Conservation (phyloP, 2,888 invertebrate genomes). For the Chymomyza fuscimana region DNA sequence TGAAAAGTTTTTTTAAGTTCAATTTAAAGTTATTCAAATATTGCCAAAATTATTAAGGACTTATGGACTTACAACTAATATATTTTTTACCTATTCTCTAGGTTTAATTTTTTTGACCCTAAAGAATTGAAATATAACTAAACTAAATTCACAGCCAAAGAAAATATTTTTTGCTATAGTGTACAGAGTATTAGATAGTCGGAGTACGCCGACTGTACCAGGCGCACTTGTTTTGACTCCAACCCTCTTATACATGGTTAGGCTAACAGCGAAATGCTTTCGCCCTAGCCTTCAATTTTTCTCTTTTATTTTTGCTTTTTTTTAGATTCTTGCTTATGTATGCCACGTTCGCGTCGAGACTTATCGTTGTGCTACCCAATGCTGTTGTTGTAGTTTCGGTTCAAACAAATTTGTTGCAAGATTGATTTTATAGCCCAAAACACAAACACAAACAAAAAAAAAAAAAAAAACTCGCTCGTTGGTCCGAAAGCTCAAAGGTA, state of each 20-base stretch:
- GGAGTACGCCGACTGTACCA: no score
- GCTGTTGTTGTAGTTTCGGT: not conserved
- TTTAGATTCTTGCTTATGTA: conserved; percentile 29
- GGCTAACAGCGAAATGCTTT: conserved; percentile 43
- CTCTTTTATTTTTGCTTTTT: not conserved
- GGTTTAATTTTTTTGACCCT: no score
- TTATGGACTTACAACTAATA: no score
- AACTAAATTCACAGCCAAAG: no score
- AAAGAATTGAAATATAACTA: no score
- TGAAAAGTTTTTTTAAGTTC: no score
- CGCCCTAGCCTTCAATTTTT: conserved; percentile 14
- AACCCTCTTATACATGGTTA: not conserved
- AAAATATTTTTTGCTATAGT: no score
- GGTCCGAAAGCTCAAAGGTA: not conserved
- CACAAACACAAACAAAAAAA: conserved; percentile 14
- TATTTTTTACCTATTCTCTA: no score
- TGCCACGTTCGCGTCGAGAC: conserved; percentile 29
- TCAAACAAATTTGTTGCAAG: conserved; percentile 67
- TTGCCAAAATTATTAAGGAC: no score
- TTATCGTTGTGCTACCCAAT: conserved; percentile 24
- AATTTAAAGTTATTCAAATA: no score
- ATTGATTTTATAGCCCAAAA: conserved; percentile 70
- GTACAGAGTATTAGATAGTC: no score
- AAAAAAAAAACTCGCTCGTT: conserved; percentile 27
- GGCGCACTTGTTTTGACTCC: conserved; percentile 15